phyloP scores from a whole-genome alignment of 1,140 invertebrate genomes.

The Chironomus striatipennis region DNA sequence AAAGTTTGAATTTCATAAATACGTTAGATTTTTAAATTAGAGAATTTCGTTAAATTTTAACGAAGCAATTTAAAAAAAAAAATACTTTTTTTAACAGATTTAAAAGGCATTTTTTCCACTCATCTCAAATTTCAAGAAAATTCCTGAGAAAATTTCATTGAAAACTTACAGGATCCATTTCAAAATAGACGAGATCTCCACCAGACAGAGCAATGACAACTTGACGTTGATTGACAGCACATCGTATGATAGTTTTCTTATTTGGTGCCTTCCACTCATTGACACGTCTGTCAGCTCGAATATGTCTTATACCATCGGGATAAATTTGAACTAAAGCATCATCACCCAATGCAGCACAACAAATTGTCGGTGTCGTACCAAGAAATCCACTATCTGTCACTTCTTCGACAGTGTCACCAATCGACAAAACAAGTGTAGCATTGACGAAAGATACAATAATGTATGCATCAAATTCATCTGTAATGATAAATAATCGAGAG shows the following conservation, averaged over 20 bases:
- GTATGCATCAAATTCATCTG: slow-evolving; percentile 98
- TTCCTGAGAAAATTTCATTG: not conserved
- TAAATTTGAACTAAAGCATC: slow-evolving; percentile 98
- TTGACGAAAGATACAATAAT: slow-evolving; percentile 99
- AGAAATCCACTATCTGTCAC: slow-evolving; percentile 98
- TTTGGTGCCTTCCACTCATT: slow-evolving; percentile 99
- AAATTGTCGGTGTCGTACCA: slow-evolving; percentile 94
- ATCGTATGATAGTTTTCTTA: slow-evolving; percentile 94
- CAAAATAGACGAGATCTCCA: slow-evolving; percentile 98
- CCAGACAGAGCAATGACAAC: slow-evolving; percentile 96
- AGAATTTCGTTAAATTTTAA: too few species aligned
- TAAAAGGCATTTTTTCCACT: too few species aligned
- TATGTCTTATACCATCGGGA: slow-evolving; percentile 97
- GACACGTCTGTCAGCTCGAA: slow-evolving; percentile 92
- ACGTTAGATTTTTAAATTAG: too few species aligned
- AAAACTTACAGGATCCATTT: slow-evolving; percentile 92
- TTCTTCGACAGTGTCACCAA: slow-evolving; percentile 99
- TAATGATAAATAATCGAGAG: slow-evolving; percentile 49
- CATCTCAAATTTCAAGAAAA: not conserved
- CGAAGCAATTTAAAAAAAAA: too few species aligned
- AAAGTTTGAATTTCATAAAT: too few species aligned
- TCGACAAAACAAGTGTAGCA: slow-evolving; percentile 96
- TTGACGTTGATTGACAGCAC: slow-evolving; percentile 97
- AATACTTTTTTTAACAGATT: too few species aligned
- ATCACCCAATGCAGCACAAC: slow-evolving; percentile 93